Conservation (phyloP, 2,113 vertebrate genomes). For the Lynx canadensis region DNA sequence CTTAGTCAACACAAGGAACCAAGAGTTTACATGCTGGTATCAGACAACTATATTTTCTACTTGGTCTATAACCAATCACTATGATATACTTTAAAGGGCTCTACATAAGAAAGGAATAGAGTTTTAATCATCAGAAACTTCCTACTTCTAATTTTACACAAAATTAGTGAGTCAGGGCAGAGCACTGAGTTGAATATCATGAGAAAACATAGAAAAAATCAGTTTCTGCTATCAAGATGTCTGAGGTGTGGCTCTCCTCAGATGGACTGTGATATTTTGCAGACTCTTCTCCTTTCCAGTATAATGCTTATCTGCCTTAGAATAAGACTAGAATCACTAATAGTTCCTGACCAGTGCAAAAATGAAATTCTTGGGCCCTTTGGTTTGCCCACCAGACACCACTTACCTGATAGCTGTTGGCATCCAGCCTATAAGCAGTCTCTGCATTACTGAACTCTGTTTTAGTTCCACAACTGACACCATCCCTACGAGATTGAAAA, state of each 20-base stretch:
- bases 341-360: background rate
- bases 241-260: background rate
- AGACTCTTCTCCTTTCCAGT: background rate
- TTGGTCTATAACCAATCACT: background rate
- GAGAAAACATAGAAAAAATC: background rate
- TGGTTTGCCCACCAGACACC: fast-evolving
- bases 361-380: background rate
- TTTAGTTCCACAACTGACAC: slow-evolving; percentile 91
- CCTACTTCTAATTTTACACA: background rate
- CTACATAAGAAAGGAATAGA: background rate
- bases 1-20: background rate
- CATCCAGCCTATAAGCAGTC: slow-evolving; percentile 94
- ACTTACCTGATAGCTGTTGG: slow-evolving; percentile 93
- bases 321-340: background rate
- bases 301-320: background rate
- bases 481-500: slow-evolving; percentile 80
- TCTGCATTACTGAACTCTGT: slow-evolving; percentile 94
- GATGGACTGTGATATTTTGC: fast-evolving
- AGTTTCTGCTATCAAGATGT: background rate
- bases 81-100: background rate
- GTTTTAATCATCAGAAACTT: background rate
- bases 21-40: background rate
- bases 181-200: background rate
- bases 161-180: background rate
- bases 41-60: background rate